A percentile compares a stretch with the other conserved stretches of the same genome.
Conservation (phyloP, 2,797 vertebrate species). For the Melanogrammus aeglefinus region DNA sequence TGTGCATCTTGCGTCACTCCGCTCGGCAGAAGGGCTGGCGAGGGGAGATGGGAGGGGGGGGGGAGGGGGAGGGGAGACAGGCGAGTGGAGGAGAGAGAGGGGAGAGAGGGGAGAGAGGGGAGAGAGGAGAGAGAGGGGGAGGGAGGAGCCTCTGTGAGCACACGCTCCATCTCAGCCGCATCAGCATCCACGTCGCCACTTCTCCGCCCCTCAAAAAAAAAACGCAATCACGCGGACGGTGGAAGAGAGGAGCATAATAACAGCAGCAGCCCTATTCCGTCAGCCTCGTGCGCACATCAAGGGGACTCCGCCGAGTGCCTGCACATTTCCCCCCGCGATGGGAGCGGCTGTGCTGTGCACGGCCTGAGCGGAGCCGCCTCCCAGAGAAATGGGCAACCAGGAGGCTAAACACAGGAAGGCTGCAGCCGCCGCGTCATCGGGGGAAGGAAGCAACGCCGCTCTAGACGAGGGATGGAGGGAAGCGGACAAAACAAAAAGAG, state of each 20-base stretch:
- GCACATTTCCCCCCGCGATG: slow-evolving; percentile 16
- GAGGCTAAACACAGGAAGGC: slow-evolving; percentile 89
- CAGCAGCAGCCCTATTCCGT: slow-evolving; percentile 8
- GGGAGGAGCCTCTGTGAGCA: slow-evolving; percentile 18
- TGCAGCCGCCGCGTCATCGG: slow-evolving; percentile 70
- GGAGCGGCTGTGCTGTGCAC: slow-evolving; percentile 53
- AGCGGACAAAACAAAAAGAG: slow-evolving; percentile 79
- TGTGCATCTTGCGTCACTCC: neutral
- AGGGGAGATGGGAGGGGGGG: slow-evolving; percentile 22
- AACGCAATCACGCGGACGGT: slow-evolving; percentile 19
- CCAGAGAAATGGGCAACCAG: slow-evolving; percentile 89
- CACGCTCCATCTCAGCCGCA: slow-evolving; percentile 64
- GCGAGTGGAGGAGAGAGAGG: slow-evolving; percentile 27
- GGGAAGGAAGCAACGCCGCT: slow-evolving; percentile 79
- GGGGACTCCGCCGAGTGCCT: neutral
- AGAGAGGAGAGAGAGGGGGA: slow-evolving; percentile 55
- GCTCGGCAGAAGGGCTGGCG: slow-evolving; percentile 19
- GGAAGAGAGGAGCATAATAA: slow-evolving; percentile 26
- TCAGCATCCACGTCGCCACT: slow-evolving; percentile 61
- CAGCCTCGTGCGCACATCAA: slow-evolving; percentile 24
- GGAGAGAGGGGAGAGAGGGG: slow-evolving; percentile 47
- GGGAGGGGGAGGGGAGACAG: slow-evolving; percentile 31
- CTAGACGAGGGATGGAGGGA: slow-evolving; percentile 80
- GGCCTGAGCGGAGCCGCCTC: slow-evolving; percentile 71
- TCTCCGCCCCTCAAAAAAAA: slow-evolving; percentile 51